Evolutionary conservation across 2,797 vertebrate genomes (phyloP), one percentile per base, ranked within the genome.

Genomic region (Anguilla pacifica): DNA sequence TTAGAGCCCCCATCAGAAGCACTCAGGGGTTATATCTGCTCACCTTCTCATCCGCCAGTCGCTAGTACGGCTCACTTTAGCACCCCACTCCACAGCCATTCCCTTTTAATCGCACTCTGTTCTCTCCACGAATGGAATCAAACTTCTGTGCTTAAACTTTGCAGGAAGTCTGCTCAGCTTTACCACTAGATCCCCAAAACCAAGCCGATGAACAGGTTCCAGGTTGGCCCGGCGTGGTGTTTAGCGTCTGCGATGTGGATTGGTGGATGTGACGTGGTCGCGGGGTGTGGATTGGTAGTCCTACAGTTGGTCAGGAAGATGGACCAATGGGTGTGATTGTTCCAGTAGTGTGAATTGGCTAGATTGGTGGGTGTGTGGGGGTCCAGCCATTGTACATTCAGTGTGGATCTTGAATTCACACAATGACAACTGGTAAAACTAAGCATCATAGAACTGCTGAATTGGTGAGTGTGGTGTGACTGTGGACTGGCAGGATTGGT

Each of bases 1-100:
- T 77, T 77, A 77, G 74, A 77, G 74, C 74, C 31, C 28, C 17
- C 74, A 77, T 77, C 74, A 77, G 39, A 77, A 43, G 35, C 74
- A 77, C 74, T 72, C 74, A 17, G 39, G 15, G 31, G 74, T 77
- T 43, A 77, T 43, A 77, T 77, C 74, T 19, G 35, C 39, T 19
- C 74, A 77, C 74, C 74, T 77, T 77, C 74, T 22, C 74, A 43
- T 43, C 74, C 39, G 39, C 74, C 17, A 39, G 19, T 11, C 13
- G 11, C 74, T 3, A 15, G 35, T 15, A 13, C 70, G 9, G 25
- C 35, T 39, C 35, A 43, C 70, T 77, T 4, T 4, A 77, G 19
- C 74, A 1, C 35, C 39, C 35, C 31, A 19, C 74, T 77, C 31
- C 74, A 77, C 35, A 77, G 74, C 35, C 15, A 77, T 43, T 77